Percentiles rank a stretch among this genome's conserved stretches.
phyloP scores from a whole-genome alignment of 2,888 invertebrate species.

The Gastrophysa polygoni region DNA sequence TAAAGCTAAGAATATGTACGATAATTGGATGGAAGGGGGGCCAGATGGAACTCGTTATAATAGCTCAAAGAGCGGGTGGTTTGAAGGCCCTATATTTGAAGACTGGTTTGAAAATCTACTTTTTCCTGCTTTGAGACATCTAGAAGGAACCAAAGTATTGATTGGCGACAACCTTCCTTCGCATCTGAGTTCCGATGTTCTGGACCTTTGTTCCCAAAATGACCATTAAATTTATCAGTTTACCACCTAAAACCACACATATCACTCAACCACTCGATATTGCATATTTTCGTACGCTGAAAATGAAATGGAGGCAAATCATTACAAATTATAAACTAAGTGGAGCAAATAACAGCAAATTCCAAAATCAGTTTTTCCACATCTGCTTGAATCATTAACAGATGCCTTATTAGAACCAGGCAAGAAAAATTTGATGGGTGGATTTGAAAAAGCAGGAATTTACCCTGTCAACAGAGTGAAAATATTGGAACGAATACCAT shows the following conservation, averaged over 20 bases:
- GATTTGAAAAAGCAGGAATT: too few relatives aligned
- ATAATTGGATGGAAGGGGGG: background rate
- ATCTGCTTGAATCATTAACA: too few relatives aligned
- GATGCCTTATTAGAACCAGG: too few relatives aligned
- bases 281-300: conserved; percentile 3
- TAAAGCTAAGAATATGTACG: background rate
- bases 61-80: background rate
- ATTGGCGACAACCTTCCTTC: conserved; percentile 7
- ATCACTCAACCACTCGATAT: background rate
- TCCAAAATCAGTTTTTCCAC: too few relatives aligned
- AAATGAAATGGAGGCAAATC: background rate
- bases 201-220: background rate
- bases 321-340: too few relatives aligned
- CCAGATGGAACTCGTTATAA: background rate
- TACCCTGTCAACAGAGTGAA: too few relatives aligned
- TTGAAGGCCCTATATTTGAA: too few relatives aligned
- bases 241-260: background rate
- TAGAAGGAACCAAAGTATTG: background rate
- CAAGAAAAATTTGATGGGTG: too few relatives aligned
- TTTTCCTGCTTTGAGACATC: too few relatives aligned
- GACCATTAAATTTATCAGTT: background rate
- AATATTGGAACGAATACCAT: too few relatives aligned
- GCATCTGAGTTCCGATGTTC: background rate
- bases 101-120: too few relatives aligned
- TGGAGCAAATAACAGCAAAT: too few relatives aligned